Percentiles rank a stretch among this genome's conserved stretches.
These are phyloP conservation scores for Nyctereutes procyonoides DNA, from an alignment of 2,113 vertebrate genomes.

Conservation along the genomic window DNA sequence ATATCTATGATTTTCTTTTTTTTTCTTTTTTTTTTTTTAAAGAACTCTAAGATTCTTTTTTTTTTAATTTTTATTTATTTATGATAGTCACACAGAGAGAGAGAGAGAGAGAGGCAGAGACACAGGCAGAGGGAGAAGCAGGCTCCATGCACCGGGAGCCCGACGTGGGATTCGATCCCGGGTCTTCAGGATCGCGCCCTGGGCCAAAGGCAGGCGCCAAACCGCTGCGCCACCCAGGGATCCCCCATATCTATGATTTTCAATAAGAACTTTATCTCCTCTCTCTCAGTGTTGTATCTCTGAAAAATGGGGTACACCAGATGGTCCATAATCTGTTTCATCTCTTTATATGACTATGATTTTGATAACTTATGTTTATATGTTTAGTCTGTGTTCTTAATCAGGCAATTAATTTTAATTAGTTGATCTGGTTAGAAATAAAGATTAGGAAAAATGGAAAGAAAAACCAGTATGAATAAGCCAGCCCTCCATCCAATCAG, in stretches of 20 bases:
- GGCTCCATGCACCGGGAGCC: no score
- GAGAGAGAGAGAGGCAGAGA: no score
- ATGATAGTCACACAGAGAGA: no score
- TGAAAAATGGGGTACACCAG: not conserved
- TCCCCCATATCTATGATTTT: not conserved
- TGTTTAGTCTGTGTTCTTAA: slow-evolving; percentile 32
- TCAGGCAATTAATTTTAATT: slow-evolving; percentile 16
- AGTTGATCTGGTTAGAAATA: slow-evolving; percentile 38
- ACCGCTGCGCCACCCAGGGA: no score
- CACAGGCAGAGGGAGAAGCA: no score
- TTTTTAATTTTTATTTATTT: no score
- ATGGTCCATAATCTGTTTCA: not conserved
- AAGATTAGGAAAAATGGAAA: not conserved
- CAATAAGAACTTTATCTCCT: not conserved
- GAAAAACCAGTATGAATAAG: not conserved
- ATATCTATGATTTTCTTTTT: not conserved
- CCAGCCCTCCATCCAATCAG: not conserved
- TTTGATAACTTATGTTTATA: not conserved
- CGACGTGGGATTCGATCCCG: no score
- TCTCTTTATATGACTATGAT: not conserved
- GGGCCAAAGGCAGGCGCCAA: no score
- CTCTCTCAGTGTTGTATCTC: not conserved
- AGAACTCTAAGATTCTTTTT: no score
- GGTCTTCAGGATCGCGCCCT: no score
- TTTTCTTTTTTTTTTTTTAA: no score